phyloP scores from a whole-genome alignment of 2,888 invertebrate genomes.

The Temnothorax ravouxi region DNA sequence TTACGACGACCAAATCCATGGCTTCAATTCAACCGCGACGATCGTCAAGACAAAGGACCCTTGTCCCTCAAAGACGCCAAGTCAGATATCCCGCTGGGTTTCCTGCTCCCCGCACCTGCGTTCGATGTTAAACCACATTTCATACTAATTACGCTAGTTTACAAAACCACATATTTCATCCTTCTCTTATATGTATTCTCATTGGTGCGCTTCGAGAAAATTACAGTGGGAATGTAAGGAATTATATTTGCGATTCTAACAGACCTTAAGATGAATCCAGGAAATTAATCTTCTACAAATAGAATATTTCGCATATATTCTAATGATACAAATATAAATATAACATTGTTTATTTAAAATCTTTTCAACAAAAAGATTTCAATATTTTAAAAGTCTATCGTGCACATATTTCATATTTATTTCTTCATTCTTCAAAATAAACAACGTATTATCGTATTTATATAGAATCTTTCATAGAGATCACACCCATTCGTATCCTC shows the following conservation, averaged over 20 bases:
- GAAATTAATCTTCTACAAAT: not conserved
- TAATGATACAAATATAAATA: not conserved
- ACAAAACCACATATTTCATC: conserved; percentile 21
- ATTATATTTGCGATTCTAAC: not conserved
- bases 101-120: conserved; percentile 31
- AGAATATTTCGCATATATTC: not conserved
- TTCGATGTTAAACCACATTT: conserved; percentile 45
- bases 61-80: conserved; percentile 59
- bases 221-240: not conserved
- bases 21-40: conserved; percentile 55
- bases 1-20: conserved; percentile 56
- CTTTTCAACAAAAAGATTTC: not conserved
- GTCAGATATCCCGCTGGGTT: conserved; percentile 50
- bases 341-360: not conserved
- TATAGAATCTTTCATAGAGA: not conserved
- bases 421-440: not conserved
- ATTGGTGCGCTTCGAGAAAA: not conserved
- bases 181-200: not conserved
- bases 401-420: too few species aligned
- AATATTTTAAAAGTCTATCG: not conserved
- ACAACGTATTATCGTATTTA: not conserved
- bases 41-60: conserved; percentile 55
- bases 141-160: conserved; percentile 47
- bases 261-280: not conserved
- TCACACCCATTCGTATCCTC: not conserved